These are phyloP conservation scores for Drosophila mettleri DNA, from an alignment of 2,888 invertebrate species.

Conservation along the genomic window DNA sequence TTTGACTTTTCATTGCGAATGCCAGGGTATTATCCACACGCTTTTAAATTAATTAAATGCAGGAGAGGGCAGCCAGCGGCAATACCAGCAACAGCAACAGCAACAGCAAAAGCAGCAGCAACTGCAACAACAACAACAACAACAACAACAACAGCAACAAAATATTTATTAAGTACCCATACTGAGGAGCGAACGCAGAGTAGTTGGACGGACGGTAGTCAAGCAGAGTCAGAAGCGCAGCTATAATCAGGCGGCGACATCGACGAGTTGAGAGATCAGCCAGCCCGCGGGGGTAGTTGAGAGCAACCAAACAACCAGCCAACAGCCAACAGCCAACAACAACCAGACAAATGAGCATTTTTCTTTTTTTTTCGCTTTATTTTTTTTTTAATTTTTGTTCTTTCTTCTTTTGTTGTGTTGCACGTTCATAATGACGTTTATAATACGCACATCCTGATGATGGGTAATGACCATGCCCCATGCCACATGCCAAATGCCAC, in stretches of 20 bases:
- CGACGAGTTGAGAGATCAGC: slow-evolving; percentile 55
- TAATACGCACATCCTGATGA: slow-evolving; percentile 46
- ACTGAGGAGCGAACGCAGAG: slow-evolving; percentile 17
- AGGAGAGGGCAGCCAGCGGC: slow-evolving; percentile 47
- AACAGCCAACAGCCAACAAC: slow-evolving; percentile 12
- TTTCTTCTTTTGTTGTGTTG: slow-evolving; percentile 16
- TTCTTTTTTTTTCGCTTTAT: not conserved
- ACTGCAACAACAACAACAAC: slow-evolving; percentile 10
- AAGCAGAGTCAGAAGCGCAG: slow-evolving; percentile 45
- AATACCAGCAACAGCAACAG: slow-evolving; percentile 7
- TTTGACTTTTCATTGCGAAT: slow-evolving; percentile 79
- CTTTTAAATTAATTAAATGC: slow-evolving; percentile 83
- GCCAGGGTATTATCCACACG: slow-evolving; percentile 81
- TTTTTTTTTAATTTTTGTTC: not conserved
- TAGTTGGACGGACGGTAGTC: slow-evolving; percentile 33
- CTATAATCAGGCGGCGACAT: slow-evolving; percentile 49
- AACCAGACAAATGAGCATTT: slow-evolving; percentile 36
- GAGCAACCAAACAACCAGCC: slow-evolving; percentile 19
- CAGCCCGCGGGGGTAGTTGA: slow-evolving; percentile 55
- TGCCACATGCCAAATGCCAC: slow-evolving; percentile 2
- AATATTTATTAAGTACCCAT: slow-evolving; percentile 25
- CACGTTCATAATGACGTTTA: slow-evolving; percentile 55
- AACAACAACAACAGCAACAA: slow-evolving; percentile 8
- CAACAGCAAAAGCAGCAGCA: slow-evolving; percentile 13
- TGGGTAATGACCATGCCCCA: slow-evolving; percentile 37